Evolutionary conservation across 2,797 vertebrate species (phyloP).

Genomic region (Lindbergichthys nudifrons): DNA sequence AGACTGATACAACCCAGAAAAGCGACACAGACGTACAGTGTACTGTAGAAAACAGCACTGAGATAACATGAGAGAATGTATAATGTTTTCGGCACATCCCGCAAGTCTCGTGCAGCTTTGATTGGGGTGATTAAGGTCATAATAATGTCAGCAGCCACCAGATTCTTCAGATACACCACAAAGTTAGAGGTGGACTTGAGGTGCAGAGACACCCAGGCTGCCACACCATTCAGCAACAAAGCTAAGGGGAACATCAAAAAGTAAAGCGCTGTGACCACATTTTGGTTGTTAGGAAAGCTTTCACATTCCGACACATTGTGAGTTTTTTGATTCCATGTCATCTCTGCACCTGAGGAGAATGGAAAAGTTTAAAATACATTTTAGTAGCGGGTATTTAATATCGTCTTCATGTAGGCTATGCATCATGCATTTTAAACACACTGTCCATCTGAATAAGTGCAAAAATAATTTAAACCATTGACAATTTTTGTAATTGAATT

Average conservation of each 20-base stretch:
- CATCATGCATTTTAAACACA: background rate
- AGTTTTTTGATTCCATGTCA: conserved; percentile 23
- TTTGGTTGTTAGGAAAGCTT: background rate
- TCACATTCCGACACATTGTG: background rate
- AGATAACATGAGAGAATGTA: conserved; percentile 81
- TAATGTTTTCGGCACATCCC: conserved; percentile 64
- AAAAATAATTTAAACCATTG: background rate
- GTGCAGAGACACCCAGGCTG: conserved; percentile 91
- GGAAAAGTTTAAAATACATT: background rate
- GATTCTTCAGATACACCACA: conserved; percentile 92
- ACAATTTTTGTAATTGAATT: background rate
- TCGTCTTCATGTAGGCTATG: background rate
- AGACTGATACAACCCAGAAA: conserved; percentile 91
- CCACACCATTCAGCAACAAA: conserved; percentile 87
- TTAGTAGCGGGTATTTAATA: background rate
- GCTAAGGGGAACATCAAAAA: conserved; percentile 86
- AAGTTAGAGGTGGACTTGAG: conserved; percentile 90
- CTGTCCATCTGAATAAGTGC: background rate
- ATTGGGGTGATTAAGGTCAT: conserved; percentile 89
- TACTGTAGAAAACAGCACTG: conserved; percentile 84
- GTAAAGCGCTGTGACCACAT: conserved; percentile 76
- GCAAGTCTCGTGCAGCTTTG: conserved; percentile 78
- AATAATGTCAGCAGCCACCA: conserved; percentile 88
- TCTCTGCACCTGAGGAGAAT: conserved; percentile 45
- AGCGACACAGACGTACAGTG: conserved; percentile 88